A percentile compares a stretch with the other conserved stretches of the same genome.
phyloP scores from a whole-genome alignment of 92 coral and sea anemone species.

The Bergia puertoricense region DNA sequence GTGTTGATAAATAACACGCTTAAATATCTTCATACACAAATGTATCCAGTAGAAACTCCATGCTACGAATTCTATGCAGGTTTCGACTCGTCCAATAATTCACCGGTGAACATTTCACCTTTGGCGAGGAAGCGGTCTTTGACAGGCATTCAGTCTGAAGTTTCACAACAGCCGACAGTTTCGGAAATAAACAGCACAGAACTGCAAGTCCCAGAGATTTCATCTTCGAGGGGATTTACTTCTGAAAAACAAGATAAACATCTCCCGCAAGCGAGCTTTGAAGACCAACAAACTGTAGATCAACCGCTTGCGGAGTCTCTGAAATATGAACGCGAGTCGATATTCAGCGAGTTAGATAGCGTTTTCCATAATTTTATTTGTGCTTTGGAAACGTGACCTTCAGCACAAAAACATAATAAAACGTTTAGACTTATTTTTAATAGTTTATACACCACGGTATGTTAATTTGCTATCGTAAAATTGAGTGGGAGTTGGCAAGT shows the following conservation, averaged over 20 bases:
- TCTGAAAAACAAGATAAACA: constrained; percentile 30
- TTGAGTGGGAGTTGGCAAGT: neutral
- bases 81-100: constrained; percentile 10
- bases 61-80: constrained; percentile 53
- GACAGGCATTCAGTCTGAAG: constrained; percentile 26
- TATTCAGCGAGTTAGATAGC: constrained; percentile 85
- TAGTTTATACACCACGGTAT: neutral
- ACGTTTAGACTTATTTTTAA: neutral
- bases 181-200: constrained; percentile 25
- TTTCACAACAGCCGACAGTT: constrained; percentile 15
- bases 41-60: constrained; percentile 81
- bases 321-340: constrained; percentile 59
- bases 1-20: constrained; percentile 95
- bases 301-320: neutral
- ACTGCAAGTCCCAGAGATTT: constrained; percentile 28
- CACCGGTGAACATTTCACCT: constrained; percentile 28
- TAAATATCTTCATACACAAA: constrained; percentile 81
- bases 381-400: constrained; percentile 84
- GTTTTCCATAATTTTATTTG: constrained; percentile 94
- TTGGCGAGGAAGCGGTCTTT: constrained; percentile 36
- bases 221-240: constrained; percentile 38
- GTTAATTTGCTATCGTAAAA: too few species aligned
- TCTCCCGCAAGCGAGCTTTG: constrained; percentile 18
- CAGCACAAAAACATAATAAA: neutral
- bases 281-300: neutral